These are phyloP conservation scores for Dolichallabes microphthalmus DNA, from an alignment of 2,113 vertebrate genomes.

Conservation along the genomic window DNA sequence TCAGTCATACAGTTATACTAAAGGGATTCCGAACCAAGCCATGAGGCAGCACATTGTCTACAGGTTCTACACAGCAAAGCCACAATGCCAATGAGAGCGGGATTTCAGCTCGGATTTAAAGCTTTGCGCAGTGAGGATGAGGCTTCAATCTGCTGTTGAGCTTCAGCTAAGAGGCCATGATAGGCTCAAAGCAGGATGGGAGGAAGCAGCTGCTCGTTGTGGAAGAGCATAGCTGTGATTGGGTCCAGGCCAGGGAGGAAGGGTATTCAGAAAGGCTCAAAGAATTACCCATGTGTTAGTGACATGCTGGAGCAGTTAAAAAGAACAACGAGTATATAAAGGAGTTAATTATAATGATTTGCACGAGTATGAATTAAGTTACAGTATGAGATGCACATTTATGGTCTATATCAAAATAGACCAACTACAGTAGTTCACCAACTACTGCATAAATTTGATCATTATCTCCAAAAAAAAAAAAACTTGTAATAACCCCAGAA, in stretches of 20 bases:
- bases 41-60: constrained; percentile 59
- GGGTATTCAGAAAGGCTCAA: constrained; percentile 48
- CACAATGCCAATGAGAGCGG: constrained; percentile 66
- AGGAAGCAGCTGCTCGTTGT: constrained; percentile 58
- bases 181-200: constrained; percentile 61
- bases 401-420: not conserved
- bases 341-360: constrained; percentile 13
- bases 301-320: constrained; percentile 50
- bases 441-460: not conserved
- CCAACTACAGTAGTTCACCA: too few relatives aligned
- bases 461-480: not conserved
- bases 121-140: constrained; percentile 59
- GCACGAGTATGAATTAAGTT: not conserved
- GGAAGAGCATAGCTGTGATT: constrained; percentile 62
- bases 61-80: constrained; percentile 64
- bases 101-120: constrained; percentile 62
- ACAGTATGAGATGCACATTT: not conserved
- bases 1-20: constrained; percentile 46
- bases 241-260: constrained; percentile 56
- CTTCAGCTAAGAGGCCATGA: constrained; percentile 60
- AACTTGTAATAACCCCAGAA: not conserved
- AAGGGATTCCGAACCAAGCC: constrained; percentile 58
- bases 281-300: constrained; percentile 59
- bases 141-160: constrained; percentile 65
- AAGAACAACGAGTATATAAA: constrained; percentile 22